Evolutionary conservation across 2,888 invertebrate species (phyloP).

Genomic region (Cheilosia impressa): DNA sequence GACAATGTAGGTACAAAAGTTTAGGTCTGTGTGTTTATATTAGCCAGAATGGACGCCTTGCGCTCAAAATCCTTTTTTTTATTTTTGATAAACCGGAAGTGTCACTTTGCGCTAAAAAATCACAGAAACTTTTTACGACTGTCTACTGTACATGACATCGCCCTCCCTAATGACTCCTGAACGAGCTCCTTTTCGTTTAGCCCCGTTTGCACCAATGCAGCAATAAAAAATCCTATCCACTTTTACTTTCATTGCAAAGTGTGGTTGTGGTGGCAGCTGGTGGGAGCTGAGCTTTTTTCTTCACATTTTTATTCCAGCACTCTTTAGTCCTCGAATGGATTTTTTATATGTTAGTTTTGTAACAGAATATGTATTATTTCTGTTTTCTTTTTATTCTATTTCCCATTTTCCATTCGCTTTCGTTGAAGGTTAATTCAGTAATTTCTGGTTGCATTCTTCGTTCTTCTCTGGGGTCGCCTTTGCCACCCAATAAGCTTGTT

Average conservation of each 20-base stretch:
- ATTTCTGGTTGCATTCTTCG: conserved; percentile 72
- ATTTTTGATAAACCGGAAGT: too few species aligned
- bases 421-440: conserved; percentile 75
- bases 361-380: conserved; percentile 60
- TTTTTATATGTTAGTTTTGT: conserved; percentile 66
- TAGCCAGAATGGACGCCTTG: too few species aligned
- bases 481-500: conserved; percentile 29
- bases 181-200: conserved; percentile 25
- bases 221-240: conserved; percentile 53
- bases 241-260: conserved; percentile 68
- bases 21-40: too few species aligned
- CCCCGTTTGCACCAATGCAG: conserved; percentile 29
- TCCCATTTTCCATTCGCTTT: conserved; percentile 69
- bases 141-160: neutral
- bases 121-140: neutral
- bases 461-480: conserved; percentile 17
- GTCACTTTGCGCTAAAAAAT: neutral
- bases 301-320: conserved; percentile 49
- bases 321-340: conserved; percentile 58
- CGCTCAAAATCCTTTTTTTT: too few species aligned
- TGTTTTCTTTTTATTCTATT: conserved; percentile 50
- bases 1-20: too few species aligned
- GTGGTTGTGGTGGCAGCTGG: conserved; percentile 17
- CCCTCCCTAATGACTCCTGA: conserved; percentile 38
- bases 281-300: conserved; percentile 20